phyloP scores from a whole-genome alignment of 1,140 invertebrate genomes.

The Drosophila sp. region DNA sequence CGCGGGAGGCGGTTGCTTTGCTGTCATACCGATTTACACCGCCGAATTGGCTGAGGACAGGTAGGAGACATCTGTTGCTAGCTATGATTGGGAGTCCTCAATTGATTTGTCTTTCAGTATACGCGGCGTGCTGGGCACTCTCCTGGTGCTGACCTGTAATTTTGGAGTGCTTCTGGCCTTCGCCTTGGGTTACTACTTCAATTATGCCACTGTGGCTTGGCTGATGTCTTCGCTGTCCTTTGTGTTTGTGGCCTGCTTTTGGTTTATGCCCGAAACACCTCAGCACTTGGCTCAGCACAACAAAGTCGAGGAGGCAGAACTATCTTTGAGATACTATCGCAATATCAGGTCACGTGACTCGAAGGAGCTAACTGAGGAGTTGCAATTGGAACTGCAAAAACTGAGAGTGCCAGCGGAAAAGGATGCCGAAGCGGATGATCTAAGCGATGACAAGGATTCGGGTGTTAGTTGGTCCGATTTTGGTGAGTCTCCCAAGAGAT shows the following conservation, averaged over 20 bases:
- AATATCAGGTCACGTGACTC: conserved; percentile 52
- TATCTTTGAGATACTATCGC: conserved; percentile 68
- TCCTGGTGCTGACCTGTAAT: conserved; percentile 84
- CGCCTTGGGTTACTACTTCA: conserved; percentile 83
- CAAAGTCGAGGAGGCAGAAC: conserved; percentile 80
- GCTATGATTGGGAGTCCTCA: neutral
- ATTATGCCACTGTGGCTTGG: conserved; percentile 83
- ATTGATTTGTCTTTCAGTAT: conserved; percentile 43
- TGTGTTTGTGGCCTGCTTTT: conserved; percentile 83
- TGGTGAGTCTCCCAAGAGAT: conserved; percentile 38
- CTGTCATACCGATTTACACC: conserved; percentile 83
- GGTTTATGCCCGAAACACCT: conserved; percentile 85
- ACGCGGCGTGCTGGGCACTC: conserved; percentile 84
- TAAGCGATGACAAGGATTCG: neutral
- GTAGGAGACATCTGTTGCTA: conserved; percentile 26
- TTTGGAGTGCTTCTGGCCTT: conserved; percentile 84
- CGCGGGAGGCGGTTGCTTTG: conserved; percentile 82
- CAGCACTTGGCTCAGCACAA: conserved; percentile 84
- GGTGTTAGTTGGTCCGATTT: conserved; percentile 61
- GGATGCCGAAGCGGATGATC: neutral
- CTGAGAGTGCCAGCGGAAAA: conserved; percentile 44
- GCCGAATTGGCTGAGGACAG: conserved; percentile 83
- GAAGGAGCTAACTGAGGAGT: conserved; percentile 54
- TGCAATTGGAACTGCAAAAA: conserved; percentile 69
- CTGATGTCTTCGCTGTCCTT: conserved; percentile 83